These are phyloP conservation scores for Iphiclides podalirius DNA, from an alignment of 2,888 invertebrate genomes.

Conservation along the genomic window DNA sequence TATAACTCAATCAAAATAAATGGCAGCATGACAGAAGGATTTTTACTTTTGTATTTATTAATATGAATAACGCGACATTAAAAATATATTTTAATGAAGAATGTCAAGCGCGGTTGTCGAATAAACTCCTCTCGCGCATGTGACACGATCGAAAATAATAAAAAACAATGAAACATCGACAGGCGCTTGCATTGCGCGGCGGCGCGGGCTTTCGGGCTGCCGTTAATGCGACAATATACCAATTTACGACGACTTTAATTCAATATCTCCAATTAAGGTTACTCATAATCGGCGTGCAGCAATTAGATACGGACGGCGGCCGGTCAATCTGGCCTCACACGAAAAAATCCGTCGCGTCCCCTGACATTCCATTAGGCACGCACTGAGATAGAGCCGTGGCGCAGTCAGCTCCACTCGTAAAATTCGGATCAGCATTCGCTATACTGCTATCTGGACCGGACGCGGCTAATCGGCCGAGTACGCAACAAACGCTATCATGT, in stretches of 20 bases:
- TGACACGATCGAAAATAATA: not conserved
- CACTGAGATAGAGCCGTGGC: slow-evolving; percentile 20
- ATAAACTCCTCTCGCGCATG: slow-evolving; percentile 3
- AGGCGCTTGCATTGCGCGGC: not conserved
- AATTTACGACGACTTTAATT: slow-evolving; percentile 18
- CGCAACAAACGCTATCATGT: slow-evolving; percentile 60
- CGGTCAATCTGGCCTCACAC: slow-evolving; percentile 1
- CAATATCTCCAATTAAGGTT: slow-evolving; percentile 11
- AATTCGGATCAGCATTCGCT: slow-evolving; percentile 71
- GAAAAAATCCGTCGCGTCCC: too few species aligned
- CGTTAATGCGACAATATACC: slow-evolving; percentile 16
- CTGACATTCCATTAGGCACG: slow-evolving; percentile 15
- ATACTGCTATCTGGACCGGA: slow-evolving; percentile 71
- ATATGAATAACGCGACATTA: too few species aligned
- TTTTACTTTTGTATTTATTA: not conserved
- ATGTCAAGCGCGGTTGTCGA: not conserved
- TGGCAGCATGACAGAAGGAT: not conserved
- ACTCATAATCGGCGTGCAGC: slow-evolving; percentile 1
- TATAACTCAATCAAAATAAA: too few species aligned
- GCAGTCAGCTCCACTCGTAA: slow-evolving; percentile 45
- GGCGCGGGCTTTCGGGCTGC: not conserved
- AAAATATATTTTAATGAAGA: not conserved
- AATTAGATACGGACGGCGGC: slow-evolving; percentile 18
- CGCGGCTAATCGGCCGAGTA: slow-evolving; percentile 63
- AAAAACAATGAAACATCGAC: slow-evolving; percentile 3